Evolutionary conservation across 2,113 vertebrate species (phyloP).

Genomic region (Rhombomys opimus): DNA sequence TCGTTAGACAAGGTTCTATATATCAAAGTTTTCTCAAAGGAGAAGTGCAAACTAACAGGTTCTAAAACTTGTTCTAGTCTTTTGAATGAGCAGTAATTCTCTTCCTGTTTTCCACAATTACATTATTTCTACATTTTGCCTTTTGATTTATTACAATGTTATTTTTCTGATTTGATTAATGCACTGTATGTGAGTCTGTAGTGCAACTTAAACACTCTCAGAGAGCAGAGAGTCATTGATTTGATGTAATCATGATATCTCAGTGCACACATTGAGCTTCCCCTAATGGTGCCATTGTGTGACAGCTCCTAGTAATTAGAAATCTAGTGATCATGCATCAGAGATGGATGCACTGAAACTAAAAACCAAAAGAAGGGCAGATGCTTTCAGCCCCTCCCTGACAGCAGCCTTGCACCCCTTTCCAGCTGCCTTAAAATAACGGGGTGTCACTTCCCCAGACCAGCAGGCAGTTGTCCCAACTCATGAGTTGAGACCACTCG

Average conservation of each 20-base stretch:
- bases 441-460: neutral
- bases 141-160: slow-evolving; percentile 44
- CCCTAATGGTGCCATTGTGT: neutral
- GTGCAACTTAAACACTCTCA: slow-evolving; percentile 25
- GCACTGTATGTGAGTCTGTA: neutral
- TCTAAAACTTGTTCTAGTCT: slow-evolving; percentile 24
- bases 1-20: neutral
- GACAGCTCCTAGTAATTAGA: slow-evolving; percentile 35
- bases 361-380: neutral
- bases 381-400: neutral
- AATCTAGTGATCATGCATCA: neutral
- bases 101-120: neutral
- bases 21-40: slow-evolving; percentile 12
- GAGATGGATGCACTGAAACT: neutral
- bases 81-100: neutral
- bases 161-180: slow-evolving; percentile 68
- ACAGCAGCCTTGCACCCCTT: neutral
- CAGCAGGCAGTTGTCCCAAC: neutral
- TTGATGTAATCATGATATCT: slow-evolving; percentile 3
- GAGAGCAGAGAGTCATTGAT: slow-evolving; percentile 23
- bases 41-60: neutral
- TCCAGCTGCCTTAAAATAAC: no score
- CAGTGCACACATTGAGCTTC: neutral
- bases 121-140: slow-evolving; percentile 29
- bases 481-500: no score